Evolutionary conservation across 2,113 vertebrate species (phyloP), one percentile per base, ranked within the genome.

Genomic region (Silurus meridionalis): DNA sequence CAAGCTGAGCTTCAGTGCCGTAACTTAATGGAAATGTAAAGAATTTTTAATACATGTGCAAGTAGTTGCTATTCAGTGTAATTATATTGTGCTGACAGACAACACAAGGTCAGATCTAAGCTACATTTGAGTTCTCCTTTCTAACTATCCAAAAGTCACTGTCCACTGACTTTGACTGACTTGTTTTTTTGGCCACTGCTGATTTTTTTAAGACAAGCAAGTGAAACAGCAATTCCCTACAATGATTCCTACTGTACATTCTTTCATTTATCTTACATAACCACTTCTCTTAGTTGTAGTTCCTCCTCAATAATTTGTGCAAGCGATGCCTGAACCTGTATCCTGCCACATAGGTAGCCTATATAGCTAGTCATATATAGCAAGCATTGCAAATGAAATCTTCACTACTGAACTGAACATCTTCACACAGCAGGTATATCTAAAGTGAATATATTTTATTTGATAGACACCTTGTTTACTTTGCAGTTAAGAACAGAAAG

Each of bases 1-100:
- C 8, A 5, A 67, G 64, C 64, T 46, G 46, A 50, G 15, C 69
- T 72, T 50, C 8, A 72, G 46, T 0, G 19, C 46, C 23, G 53
- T 53, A 77, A 53, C 14, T n/a, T 2, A 77, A 77, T 77, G 21
- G 72, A 77, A 77, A n/a, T 53, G 72, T 72, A 72, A 72, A 48
- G 69, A 48, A 72, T 72, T 72, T 72, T 28, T 69, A 69, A 69
- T 66, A 66, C 9, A 66, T 69, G 25, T 69, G 17, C 17, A 6
- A 37, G 66, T 4, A 28, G 66, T 67, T n/a, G 23, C 23, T 71
- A 19, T 71, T 17, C 69, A 72, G 48, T 52, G 19, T 74, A 48
- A 74, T 74, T 21, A 74, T 11, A 50, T 50, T 50, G 71, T 74
- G 71, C 71, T 74, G 71, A 74, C 71, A 11, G 46, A 52, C 71